phyloP scores from a whole-genome alignment of 2,797 vertebrate genomes.

The Gymnoscopelus microlampas region DNA sequence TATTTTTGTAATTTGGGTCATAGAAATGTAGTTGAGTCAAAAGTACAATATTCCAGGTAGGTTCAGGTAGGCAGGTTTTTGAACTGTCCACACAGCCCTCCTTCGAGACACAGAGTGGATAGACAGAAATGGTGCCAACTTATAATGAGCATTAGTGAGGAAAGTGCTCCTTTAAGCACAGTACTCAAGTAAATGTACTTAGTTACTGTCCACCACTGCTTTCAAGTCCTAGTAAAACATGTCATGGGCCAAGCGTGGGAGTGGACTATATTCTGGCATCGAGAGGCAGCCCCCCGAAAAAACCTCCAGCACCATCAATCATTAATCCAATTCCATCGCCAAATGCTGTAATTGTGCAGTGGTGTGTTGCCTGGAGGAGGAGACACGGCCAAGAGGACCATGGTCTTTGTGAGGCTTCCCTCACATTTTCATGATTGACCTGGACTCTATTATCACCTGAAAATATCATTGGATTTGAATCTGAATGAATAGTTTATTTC shows the following conservation, averaged over 20 bases:
- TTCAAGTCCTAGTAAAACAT: not conserved
- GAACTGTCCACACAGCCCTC: too few species aligned
- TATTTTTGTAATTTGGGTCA: too few species aligned
- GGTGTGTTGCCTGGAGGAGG: not conserved
- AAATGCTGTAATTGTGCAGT: not conserved
- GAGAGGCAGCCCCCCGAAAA: not conserved
- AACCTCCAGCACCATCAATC: slow-evolving; percentile 14
- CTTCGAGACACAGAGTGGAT: too few species aligned
- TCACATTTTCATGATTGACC: slow-evolving; percentile 32
- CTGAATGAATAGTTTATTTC: not conserved
- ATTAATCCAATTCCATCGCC: not conserved
- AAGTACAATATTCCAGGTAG: too few species aligned
- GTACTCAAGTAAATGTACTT: too few species aligned
- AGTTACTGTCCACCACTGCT: too few species aligned
- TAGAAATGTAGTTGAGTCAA: too few species aligned
- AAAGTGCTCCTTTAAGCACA: too few species aligned
- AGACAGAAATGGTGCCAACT: too few species aligned
- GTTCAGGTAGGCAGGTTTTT: too few species aligned
- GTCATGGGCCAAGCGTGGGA: not conserved
- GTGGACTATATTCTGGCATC: not conserved
- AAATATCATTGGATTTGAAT: slow-evolving; percentile 29
- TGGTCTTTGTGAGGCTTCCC: slow-evolving; percentile 7
- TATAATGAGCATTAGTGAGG: too few species aligned
- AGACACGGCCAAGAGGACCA: not conserved
- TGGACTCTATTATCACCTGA: slow-evolving; percentile 38